Percentiles rank a stretch among this genome's conserved stretches.
Conservation (phyloP, 30 jellyfish, hydroid and myxozoan species). For the Catostylus mosaicus region DNA sequence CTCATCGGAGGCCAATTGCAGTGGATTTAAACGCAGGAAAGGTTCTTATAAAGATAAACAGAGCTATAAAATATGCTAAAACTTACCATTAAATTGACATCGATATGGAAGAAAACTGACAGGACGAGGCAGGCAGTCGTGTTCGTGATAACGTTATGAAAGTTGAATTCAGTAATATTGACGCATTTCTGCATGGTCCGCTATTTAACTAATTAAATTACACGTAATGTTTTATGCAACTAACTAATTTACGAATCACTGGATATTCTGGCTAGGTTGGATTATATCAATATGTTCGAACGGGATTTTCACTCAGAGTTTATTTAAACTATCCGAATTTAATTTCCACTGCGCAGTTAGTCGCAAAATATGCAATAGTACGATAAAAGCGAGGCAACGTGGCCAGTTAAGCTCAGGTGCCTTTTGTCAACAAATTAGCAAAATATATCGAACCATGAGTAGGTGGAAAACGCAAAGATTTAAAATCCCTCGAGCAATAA, state of each 20-base stretch:
- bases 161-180: not conserved
- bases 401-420: conserved; percentile 18
- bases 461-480: not conserved
- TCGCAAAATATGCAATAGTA: not conserved
- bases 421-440: conserved; percentile 18
- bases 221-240: not conserved
- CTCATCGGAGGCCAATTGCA: no score
- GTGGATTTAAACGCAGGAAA: no score
- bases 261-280: conserved; percentile 12
- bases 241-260: not conserved
- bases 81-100: conserved; percentile 3
- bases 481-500: not conserved
- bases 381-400: conserved; percentile 11
- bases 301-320: not conserved
- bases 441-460: not conserved
- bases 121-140: not conserved
- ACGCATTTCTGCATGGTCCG: not conserved
- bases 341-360: conserved; percentile 1
- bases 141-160: not conserved
- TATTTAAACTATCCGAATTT: not conserved
- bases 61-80: not conserved
- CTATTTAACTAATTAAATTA: conserved; percentile 6
- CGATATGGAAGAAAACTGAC: not conserved
- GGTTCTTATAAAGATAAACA: no score
- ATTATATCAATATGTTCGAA: conserved; percentile 3